Evolutionary conservation across 37 sponge, comb jelly and placozoan genomes (phyloP).

Genomic region (Agelas oroides): DNA sequence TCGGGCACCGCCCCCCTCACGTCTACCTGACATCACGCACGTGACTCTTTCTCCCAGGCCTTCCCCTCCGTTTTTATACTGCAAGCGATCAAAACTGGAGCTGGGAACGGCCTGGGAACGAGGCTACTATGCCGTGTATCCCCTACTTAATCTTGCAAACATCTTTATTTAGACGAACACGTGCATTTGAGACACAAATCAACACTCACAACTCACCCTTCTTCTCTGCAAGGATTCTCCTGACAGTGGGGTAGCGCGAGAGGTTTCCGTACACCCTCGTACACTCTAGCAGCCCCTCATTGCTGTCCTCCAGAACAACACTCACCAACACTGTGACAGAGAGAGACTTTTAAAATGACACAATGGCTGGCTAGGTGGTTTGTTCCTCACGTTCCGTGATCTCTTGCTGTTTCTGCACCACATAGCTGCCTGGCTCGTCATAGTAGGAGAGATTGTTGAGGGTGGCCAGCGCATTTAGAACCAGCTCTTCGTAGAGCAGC

Average conservation of each 20-base stretch:
- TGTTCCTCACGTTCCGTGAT: conserved; percentile 53
- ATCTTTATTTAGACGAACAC: too few species aligned
- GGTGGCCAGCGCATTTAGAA: conserved; percentile 63
- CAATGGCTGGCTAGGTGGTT: too few species aligned
- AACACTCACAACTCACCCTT: conserved; percentile 52
- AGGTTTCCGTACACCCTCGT: conserved; percentile 82
- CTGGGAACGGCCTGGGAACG: too few species aligned
- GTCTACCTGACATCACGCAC: too few species aligned
- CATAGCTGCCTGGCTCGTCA: conserved; percentile 6
- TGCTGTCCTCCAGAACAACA: conserved; percentile 58
- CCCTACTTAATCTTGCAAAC: too few species aligned
- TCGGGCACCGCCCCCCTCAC: too few species aligned
- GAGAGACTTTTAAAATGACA: too few species aligned
- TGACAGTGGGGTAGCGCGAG: conserved; percentile 57
- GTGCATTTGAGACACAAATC: too few species aligned
- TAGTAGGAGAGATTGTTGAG: conserved; percentile 84
- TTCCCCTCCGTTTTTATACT: too few species aligned
- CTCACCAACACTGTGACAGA: conserved; percentile 62
- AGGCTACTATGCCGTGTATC: too few species aligned
- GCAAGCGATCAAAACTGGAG: too few species aligned
- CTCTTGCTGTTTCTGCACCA: conserved; percentile 13
- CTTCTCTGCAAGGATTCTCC: conserved; percentile 37
- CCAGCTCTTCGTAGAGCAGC: conserved; percentile 53
- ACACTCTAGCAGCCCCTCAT: conserved; percentile 60
- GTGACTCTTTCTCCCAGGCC: too few species aligned